Evolutionary conservation across 2,888 invertebrate genomes (phyloP), one percentile per base, ranked within the genome.

Genomic region (Ferrisia virgata): DNA sequence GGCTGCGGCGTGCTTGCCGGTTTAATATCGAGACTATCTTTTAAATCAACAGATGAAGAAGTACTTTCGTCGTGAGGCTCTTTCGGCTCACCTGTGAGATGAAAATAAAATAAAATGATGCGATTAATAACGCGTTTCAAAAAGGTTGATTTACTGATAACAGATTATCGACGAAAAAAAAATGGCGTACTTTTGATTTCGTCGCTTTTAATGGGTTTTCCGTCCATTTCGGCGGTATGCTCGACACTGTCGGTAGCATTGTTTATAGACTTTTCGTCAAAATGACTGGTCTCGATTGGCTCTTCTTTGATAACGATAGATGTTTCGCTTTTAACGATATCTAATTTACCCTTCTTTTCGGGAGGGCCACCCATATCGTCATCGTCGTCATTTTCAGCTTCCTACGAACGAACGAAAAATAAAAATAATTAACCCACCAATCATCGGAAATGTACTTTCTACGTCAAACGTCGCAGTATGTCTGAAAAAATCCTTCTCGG

Each of bases 21-120:
- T 87, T 93, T 94, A 4, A 92, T 90, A 86, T 93, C 93, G 1
- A 89, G 88, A 82, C 88, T 87, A 47, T 18, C 53, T 39, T 69
- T 83, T 43, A 82, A 11, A 69, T 40, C 31, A 3, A n/a, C 36
- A n/a, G n/a, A 25, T 4, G 22, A 36, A 5, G 69, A n/a, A n/a
- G 22, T 40, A 82, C 11, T 58, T 28, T 82, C 82, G 28, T 82
- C 72, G 18, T 82, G 72, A 11, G 39, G 6, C 31, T 82, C 72
- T 64, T 58, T 53, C 25, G 82, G 69, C 25, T 82, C 82, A 43
- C 82, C 82, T 82, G 3, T 1, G 18, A 40, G 5, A n/a, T 33
- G 8, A 28, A 28, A 28, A 31, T 11, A 53, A 11, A n/a, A 53
- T 53, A 53, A 53, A 53, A 53, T n/a, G n/a, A n/a, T n/a, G n/a